These are phyloP conservation scores for Rhadinocentrus ornatus DNA, from an alignment of 2,797 vertebrate species.

Conservation along the genomic window DNA sequence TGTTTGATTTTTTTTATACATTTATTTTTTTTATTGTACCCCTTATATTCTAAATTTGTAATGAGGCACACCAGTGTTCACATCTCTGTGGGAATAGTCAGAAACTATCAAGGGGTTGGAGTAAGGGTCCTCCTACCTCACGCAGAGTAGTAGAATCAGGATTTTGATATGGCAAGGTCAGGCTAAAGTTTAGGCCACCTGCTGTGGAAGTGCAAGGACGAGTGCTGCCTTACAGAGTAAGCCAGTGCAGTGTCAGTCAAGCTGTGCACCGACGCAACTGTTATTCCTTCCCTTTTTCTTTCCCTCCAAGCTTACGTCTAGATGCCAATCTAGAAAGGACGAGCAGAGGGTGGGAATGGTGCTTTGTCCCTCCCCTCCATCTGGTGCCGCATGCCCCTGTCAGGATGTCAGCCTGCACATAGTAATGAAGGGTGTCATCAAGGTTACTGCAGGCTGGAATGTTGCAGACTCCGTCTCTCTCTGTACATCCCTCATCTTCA, in stretches of 20 bases:
- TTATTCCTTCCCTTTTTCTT: constrained; percentile 45
- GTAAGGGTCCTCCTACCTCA: constrained; percentile 40
- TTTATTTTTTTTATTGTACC: neutral
- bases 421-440: constrained; percentile 87
- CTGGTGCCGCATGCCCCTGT: constrained; percentile 82
- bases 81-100: constrained; percentile 41
- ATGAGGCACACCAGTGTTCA: constrained; percentile 37
- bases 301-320: constrained; percentile 56
- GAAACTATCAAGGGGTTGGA: constrained; percentile 27
- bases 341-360: constrained; percentile 68
- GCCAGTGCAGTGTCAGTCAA: constrained; percentile 74
- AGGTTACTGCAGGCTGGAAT: constrained; percentile 83
- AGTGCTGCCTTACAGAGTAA: constrained; percentile 73
- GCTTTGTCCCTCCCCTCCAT: constrained; percentile 82
- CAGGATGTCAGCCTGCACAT: constrained; percentile 81
- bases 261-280: constrained; percentile 56
- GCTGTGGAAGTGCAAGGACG: constrained; percentile 80
- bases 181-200: constrained; percentile 66
- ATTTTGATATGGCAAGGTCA: constrained; percentile 73
- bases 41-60: constrained; percentile 29
- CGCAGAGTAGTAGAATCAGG: constrained; percentile 45
- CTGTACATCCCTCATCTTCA: constrained; percentile 32
- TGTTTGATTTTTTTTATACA: too few species aligned
- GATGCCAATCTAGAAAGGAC: constrained; percentile 68
- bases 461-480: constrained; percentile 59